phyloP scores from a whole-genome alignment of 2,888 invertebrate species.

The Melinaea marsaeus region DNA sequence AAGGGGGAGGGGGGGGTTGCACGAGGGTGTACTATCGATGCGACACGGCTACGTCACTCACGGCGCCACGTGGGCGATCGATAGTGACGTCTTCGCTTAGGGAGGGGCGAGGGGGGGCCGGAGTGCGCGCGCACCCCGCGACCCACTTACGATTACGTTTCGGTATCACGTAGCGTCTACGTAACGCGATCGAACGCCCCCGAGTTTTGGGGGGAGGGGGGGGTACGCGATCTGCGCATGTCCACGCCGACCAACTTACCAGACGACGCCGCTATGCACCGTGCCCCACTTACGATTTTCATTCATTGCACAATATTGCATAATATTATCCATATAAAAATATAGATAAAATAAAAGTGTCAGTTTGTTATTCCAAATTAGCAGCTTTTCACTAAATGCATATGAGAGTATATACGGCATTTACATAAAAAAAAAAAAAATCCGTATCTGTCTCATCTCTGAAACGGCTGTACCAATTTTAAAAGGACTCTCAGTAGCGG shows the following conservation, averaged over 20 bases:
- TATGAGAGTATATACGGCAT: no score
- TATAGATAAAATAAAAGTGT: no score
- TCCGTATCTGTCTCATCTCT: no score
- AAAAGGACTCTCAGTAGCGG: no score
- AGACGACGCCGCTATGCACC: constrained; percentile 43
- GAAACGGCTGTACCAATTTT: no score
- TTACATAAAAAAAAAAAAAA: no score
- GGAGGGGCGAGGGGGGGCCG: constrained; percentile 31
- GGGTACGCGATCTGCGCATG: constrained; percentile 44
- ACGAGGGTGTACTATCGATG: constrained; percentile 57
- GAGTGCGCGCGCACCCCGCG: constrained; percentile 67
- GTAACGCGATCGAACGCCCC: constrained; percentile 63
- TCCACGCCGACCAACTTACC: constrained; percentile 40
- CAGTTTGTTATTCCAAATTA: no score
- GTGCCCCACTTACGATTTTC: constrained; percentile 45
- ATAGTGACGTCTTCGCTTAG: constrained; percentile 67
- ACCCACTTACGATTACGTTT: constrained; percentile 72
- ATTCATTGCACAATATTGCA: constrained; percentile 42
- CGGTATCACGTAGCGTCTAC: constrained; percentile 68
- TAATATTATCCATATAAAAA: constrained; percentile 24
- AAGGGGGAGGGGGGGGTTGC: constrained; percentile 45
- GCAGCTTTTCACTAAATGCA: no score
- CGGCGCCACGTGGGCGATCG: constrained; percentile 75
- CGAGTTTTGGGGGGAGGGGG: constrained; percentile 35
- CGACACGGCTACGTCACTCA: constrained; percentile 68